phyloP scores from a whole-genome alignment of 2,888 invertebrate species.

The Caenorhabditis sp. region DNA sequence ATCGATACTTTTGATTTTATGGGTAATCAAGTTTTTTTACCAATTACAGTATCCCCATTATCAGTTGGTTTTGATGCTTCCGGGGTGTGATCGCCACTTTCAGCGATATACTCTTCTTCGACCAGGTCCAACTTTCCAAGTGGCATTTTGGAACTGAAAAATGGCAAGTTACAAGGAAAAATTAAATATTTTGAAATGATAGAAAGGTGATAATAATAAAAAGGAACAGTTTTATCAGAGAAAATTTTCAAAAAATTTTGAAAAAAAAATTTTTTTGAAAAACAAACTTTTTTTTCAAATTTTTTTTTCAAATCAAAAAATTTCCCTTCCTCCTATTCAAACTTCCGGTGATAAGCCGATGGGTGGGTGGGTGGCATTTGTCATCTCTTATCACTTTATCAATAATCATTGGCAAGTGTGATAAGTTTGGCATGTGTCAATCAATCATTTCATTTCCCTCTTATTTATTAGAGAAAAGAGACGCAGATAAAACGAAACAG shows the following conservation, averaged over 20 bases:
- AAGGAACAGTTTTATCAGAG: not conserved
- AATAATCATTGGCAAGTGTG: not conserved
- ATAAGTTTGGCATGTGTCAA: no score
- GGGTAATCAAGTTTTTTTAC: not conserved
- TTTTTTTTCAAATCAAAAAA: no score
- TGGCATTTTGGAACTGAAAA: slow-evolving; percentile 27
- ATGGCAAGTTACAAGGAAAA: no score
- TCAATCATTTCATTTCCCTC: no score
- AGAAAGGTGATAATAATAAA: no score
- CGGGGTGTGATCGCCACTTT: slow-evolving; percentile 71
- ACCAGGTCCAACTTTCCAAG: slow-evolving; percentile 67
- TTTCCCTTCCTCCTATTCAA: no score
- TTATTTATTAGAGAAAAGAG: not conserved
- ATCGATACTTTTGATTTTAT: not conserved
- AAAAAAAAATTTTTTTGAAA: no score
- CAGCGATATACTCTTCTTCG: slow-evolving; percentile 76
- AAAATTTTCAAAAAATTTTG: no score
- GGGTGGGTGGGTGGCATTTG: no score
- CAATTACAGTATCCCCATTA: slow-evolving; percentile 32
- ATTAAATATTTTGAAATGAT: not conserved
- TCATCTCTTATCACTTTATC: not conserved
- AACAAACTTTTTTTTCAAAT: no score
- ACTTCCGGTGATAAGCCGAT: no score
- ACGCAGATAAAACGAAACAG: not conserved
- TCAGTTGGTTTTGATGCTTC: slow-evolving; percentile 29